Evolutionary conservation across 2,113 vertebrate species (phyloP).

Genomic region (Ammodytes dubius): DNA sequence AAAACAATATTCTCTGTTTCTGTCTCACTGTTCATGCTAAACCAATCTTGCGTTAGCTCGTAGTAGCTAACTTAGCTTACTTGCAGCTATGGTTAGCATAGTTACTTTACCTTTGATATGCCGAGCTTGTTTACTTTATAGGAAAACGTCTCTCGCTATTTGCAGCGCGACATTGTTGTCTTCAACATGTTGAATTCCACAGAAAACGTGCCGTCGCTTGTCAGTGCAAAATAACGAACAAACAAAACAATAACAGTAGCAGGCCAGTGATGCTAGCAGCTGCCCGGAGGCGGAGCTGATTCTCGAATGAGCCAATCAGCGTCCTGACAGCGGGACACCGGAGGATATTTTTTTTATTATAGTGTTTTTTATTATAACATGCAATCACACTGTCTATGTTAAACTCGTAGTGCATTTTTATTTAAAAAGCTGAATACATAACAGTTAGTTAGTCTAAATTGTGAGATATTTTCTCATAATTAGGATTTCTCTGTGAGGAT

Average conservation of each 20-base stretch:
- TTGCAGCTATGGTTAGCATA: constrained; percentile 27
- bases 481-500: too few species aligned
- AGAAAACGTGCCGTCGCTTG: not conserved
- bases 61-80: constrained; percentile 3
- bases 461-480: too few species aligned
- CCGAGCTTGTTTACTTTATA: not conserved
- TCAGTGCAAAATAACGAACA: not conserved
- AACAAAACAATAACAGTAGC: not conserved
- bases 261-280: constrained; percentile 44
- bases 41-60: not conserved
- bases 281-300: constrained; percentile 57
- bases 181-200: not conserved
- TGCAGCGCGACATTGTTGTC: not conserved
- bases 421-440: not conserved
- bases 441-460: not conserved
- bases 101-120: constrained; percentile 60
- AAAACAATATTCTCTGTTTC: not conserved
- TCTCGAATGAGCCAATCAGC: constrained; percentile 30
- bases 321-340: constrained; percentile 22
- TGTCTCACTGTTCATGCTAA: not conserved
- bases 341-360: constrained; percentile 20
- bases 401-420: rapidly evolving
- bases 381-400: not conserved
- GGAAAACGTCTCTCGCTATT: not conserved
- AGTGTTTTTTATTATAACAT: not conserved